Conservation (phyloP, 53 echinoderm and acorn worm species). For the Stichopus horrens region DNA sequence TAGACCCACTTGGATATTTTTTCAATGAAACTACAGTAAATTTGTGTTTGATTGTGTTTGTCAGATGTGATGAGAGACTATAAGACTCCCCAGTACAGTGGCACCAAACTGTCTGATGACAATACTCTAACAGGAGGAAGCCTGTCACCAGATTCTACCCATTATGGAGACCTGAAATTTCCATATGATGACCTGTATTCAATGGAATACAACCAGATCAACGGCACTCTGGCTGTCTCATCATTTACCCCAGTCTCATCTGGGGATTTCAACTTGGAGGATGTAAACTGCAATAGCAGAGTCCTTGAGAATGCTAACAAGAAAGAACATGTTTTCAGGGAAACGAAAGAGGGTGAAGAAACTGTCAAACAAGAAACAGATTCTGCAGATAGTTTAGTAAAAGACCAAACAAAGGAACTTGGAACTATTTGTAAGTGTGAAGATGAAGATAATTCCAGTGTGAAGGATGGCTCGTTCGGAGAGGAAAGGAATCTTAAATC, state of each 20-base stretch:
- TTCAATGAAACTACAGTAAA: too few species aligned
- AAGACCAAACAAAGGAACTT: not conserved
- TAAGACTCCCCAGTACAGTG: not conserved
- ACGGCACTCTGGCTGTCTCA: slow-evolving; percentile 1
- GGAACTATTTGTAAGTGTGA: not conserved
- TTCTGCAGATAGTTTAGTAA: not conserved
- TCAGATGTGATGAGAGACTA: slow-evolving; percentile 37
- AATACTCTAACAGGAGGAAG: slow-evolving; percentile 26
- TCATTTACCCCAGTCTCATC: not conserved
- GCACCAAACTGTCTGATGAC: not conserved
- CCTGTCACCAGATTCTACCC: not conserved
- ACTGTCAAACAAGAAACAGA: not conserved
- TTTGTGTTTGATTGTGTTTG: not conserved
- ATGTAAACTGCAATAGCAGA: slow-evolving; percentile 27
- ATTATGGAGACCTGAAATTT: slow-evolving; percentile 19
- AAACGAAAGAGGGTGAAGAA: not conserved
- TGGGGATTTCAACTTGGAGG: slow-evolving; percentile 11
- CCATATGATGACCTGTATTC: slow-evolving; percentile 26
- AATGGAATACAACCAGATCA: slow-evolving; percentile 30
- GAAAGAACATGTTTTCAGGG: slow-evolving; percentile 19
- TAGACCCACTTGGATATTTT: too few species aligned
- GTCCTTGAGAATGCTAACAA: not conserved
- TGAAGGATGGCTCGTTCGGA: not conserved
- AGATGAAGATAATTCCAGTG: not conserved
- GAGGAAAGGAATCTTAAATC: not conserved